phyloP scores from a whole-genome alignment of 1,140 invertebrate genomes.

The Hypothenemus hampei region DNA sequence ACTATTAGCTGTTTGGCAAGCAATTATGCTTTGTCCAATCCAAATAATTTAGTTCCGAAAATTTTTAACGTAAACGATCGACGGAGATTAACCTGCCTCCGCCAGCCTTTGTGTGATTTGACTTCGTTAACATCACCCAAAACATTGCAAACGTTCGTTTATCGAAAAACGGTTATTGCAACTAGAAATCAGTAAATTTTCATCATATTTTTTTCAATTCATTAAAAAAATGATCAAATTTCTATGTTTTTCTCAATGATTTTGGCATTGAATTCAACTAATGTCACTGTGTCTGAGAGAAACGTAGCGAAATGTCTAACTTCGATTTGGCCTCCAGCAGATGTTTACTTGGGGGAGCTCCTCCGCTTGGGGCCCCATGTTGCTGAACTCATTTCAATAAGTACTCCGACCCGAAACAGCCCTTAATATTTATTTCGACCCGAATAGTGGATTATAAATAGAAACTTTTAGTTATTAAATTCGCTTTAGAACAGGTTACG shows the following conservation, averaged over 20 bases:
- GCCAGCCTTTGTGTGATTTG: background rate
- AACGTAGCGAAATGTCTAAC: slow-evolving; percentile 5
- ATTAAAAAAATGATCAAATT: too few relatives aligned
- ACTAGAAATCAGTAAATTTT: too few relatives aligned
- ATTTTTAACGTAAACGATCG: background rate
- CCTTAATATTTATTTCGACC: slow-evolving; percentile 21
- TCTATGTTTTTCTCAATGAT: too few relatives aligned
- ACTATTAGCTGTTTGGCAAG: too few relatives aligned
- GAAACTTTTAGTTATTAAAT: slow-evolving; percentile 17
- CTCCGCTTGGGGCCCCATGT: slow-evolving; percentile 11
- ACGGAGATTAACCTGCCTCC: background rate
- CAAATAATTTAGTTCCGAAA: background rate
- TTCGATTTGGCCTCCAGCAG: slow-evolving; percentile 17
- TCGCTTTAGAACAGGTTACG: slow-evolving; percentile 16
- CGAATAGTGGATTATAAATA: slow-evolving; percentile 19
- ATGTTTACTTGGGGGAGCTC: slow-evolving; percentile 20
- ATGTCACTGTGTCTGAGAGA: slow-evolving; percentile 1
- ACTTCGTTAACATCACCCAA: background rate
- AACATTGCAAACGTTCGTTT: background rate
- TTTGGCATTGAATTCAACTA: too few relatives aligned
- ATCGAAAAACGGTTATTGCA: background rate
- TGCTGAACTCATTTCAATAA: slow-evolving; percentile 20
- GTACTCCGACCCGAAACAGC: slow-evolving; percentile 19
- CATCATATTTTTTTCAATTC: too few relatives aligned
- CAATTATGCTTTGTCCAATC: background rate